Percentiles rank a stretch among this genome's conserved stretches.
phyloP scores from a whole-genome alignment of 1,140 invertebrate genomes.

The Schlechtendalia chinensis region DNA sequence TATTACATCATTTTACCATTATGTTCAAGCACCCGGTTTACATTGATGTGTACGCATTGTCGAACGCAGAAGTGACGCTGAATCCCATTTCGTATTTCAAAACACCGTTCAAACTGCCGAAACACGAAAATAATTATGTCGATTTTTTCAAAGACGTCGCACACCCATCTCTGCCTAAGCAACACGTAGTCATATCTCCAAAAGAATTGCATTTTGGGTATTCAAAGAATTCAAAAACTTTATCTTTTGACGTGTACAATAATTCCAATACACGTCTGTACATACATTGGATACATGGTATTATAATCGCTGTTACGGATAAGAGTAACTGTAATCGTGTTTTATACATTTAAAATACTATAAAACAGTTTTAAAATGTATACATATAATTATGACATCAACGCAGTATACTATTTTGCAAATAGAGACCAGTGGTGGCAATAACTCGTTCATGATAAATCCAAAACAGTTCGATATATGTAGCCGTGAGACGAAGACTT shows the following conservation, averaged over 20 bases:
- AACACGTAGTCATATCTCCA: neutral
- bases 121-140: neutral
- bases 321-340: no score
- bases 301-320: neutral
- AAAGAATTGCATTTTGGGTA: slow-evolving; percentile 17
- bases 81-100: slow-evolving; percentile 22
- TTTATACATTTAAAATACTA: no score
- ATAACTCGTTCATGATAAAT: neutral
- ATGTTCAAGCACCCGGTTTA: slow-evolving; percentile 21
- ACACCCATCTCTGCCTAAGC: neutral
- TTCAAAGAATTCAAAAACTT: neutral
- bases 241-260: neutral
- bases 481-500: neutral
- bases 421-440: neutral
- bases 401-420: no score
- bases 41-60: slow-evolving; percentile 35
- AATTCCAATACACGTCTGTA: neutral
- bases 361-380: no score
- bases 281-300: slow-evolving; percentile 26
- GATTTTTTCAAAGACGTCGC: slow-evolving; percentile 23
- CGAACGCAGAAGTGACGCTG: neutral
- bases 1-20: neutral
- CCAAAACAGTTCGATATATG: neutral
- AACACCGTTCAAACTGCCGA: neutral
- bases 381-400: no score